A percentile compares a stretch with the other conserved stretches of the same genome.
phyloP scores from a whole-genome alignment of 2,888 invertebrate genomes.

The Tetragonula carbonaria region DNA sequence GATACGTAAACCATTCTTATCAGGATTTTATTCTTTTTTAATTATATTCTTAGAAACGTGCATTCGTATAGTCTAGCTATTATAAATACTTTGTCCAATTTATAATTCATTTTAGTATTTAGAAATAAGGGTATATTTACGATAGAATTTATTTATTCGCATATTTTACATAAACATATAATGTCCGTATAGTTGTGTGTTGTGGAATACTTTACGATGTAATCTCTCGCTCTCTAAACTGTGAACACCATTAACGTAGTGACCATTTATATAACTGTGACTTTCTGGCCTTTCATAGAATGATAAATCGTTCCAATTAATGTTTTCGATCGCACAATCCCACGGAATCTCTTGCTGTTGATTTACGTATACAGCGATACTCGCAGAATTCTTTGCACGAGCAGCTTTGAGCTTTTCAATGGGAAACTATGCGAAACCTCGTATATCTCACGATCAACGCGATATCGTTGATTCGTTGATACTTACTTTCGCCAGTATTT shows the following conservation, averaged over 20 bases:
- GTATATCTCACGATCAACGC: too few relatives aligned
- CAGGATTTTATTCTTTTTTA: too few relatives aligned
- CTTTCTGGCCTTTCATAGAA: conserved; percentile 22
- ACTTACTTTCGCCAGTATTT: not conserved
- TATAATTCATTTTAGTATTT: not conserved
- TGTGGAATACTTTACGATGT: not conserved
- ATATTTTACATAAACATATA: not conserved
- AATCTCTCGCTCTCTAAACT: not conserved
- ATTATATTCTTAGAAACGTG: too few relatives aligned
- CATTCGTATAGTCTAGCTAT: too few relatives aligned
- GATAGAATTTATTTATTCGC: not conserved
- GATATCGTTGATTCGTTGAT: not conserved
- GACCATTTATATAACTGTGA: conserved; percentile 15
- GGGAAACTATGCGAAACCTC: not conserved
- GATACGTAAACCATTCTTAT: too few relatives aligned
- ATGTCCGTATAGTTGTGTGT: not conserved
- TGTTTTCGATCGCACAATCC: not conserved
- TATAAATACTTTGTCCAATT: not conserved
- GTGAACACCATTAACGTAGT: not conserved
- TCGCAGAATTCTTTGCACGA: not conserved
- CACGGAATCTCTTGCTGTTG: not conserved
- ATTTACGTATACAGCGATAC: not conserved
- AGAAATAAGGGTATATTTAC: not conserved
- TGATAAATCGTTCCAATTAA: conserved; percentile 7
- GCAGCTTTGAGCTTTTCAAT: not conserved